phyloP scores from a whole-genome alignment of 2,888 invertebrate genomes.

The Abrostola tripartita region DNA sequence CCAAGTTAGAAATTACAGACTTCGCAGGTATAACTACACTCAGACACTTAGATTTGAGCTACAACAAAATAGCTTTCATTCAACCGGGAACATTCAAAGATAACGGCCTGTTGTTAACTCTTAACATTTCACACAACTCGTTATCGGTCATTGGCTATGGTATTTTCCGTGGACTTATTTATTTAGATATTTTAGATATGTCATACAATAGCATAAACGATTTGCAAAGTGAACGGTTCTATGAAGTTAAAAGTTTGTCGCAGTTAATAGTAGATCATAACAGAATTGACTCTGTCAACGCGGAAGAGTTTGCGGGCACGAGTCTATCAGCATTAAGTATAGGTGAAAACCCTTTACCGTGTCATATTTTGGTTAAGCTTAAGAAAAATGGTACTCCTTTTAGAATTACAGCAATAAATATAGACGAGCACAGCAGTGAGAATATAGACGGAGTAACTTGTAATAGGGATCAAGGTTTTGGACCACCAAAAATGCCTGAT shows the following conservation, averaged over 20 bases:
- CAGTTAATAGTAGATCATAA: constrained; percentile 73
- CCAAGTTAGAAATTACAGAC: constrained; percentile 58
- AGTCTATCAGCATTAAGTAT: constrained; percentile 70
- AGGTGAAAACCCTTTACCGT: constrained; percentile 76
- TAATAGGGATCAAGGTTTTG: constrained; percentile 40
- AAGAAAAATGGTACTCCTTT: constrained; percentile 51
- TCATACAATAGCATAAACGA: constrained; percentile 71
- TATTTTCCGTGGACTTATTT: constrained; percentile 67
- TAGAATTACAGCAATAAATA: constrained; percentile 47
- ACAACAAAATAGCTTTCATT: constrained; percentile 68
- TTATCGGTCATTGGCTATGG: constrained; percentile 69
- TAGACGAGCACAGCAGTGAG: constrained; percentile 50
- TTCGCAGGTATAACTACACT: constrained; percentile 64
- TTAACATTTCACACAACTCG: constrained; percentile 76
- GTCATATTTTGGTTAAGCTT: constrained; percentile 66
- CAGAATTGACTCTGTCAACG: constrained; percentile 62
- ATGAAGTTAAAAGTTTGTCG: constrained; percentile 64
- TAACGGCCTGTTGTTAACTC: constrained; percentile 57
- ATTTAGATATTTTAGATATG: constrained; percentile 69
- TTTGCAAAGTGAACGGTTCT: constrained; percentile 71
- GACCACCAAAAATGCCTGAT: constrained; percentile 15
- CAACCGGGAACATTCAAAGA: constrained; percentile 75
- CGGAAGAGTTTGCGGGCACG: constrained; percentile 66
- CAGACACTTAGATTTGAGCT: constrained; percentile 69
- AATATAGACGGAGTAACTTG: constrained; percentile 57